Percentiles rank a stretch among this genome's conserved stretches.
Evolutionary conservation across 2,797 vertebrate genomes (phyloP).

Genomic region (Holocentrus rufus): DNA sequence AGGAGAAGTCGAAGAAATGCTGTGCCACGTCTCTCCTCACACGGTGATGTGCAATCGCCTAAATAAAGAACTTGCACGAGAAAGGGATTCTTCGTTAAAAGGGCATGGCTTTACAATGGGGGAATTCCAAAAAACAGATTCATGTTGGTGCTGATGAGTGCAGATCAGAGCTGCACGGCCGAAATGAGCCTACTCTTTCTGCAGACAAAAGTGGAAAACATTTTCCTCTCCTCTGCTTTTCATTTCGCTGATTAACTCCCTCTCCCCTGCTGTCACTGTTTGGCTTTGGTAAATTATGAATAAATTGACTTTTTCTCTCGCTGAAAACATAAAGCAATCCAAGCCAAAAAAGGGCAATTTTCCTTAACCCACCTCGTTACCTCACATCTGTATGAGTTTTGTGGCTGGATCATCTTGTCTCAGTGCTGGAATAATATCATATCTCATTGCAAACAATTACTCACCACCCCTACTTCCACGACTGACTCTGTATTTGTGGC

Average conservation of each 20-base stretch:
- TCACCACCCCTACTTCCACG: slow-evolving; percentile 44
- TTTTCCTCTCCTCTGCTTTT: slow-evolving; percentile 63
- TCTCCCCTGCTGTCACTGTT: slow-evolving; percentile 66
- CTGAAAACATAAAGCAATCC: slow-evolving; percentile 71
- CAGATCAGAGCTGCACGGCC: slow-evolving; percentile 50
- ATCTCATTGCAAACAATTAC: slow-evolving; percentile 59
- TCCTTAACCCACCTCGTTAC: slow-evolving; percentile 61
- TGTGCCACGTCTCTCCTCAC: neutral
- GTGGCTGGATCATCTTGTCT: slow-evolving; percentile 68
- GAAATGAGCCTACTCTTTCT: slow-evolving; percentile 53
- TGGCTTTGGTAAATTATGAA: slow-evolving; percentile 76
- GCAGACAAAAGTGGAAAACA: slow-evolving; percentile 56
- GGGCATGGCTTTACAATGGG: slow-evolving; percentile 32
- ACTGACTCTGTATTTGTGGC: slow-evolving; percentile 40
- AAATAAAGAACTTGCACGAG: slow-evolving; percentile 31
- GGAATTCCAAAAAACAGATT: slow-evolving; percentile 54
- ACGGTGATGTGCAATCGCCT: slow-evolving; percentile 30
- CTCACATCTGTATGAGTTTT: slow-evolving; percentile 70
- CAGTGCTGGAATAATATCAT: slow-evolving; percentile 61
- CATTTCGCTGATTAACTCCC: slow-evolving; percentile 66
- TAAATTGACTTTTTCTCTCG: slow-evolving; percentile 72
- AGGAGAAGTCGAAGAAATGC: slow-evolving; percentile 37
- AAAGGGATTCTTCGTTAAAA: slow-evolving; percentile 45
- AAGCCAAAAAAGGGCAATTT: slow-evolving; percentile 64
- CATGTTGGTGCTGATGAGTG: slow-evolving; percentile 54